Base-by-base conservation (phyloP, 2,888 invertebrate species). In the Tillus elongatus region DNA sequence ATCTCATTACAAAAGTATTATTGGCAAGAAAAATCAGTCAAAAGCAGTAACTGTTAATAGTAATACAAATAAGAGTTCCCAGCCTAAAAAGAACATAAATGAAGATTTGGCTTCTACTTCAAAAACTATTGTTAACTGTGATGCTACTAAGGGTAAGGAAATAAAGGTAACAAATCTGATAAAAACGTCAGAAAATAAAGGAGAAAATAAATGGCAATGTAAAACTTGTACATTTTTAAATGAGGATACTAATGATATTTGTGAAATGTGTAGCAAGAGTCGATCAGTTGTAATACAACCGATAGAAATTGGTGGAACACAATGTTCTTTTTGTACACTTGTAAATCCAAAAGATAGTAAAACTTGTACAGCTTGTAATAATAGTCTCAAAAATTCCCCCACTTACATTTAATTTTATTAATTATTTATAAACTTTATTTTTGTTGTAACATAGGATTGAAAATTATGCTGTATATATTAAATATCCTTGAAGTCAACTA, bases 301-400 rank as follows among this genome's bases (percentile, higher is more conserved):
- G 1, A 65, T 84, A 30, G 75, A 77, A 11, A 77, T 82, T 6
- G 84, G 85, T 0, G 84, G 84, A 0, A 70, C 79, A 32, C 78
- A 83, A 57, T 86, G 86, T 47, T 78, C 79, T 0, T 67, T 75
- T 14, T 86, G 86, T 58, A 86, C 86, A 2, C 67, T 84, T 31
- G 82, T 86, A 26, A 86, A 86, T 56, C 72, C 74, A 30, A 73
- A 75, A 51, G 75, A 75, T 36, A 76, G 75, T 4, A 67, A 67
- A 24, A 57, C 56, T 6, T 86, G 86, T 57, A 77, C 76, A 49
- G 84, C 79, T 11, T 86, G 86, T 60, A 72, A 70, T 12, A 68
- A 72, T 4, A 77, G 75, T 54, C 66, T 85, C 29, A 72, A 79
- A 53, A 76, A 81, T 63, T 84, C 83, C 37, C 82, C 84, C 24